Conservation (phyloP, 35 echinoderm and acorn worm genomes). For the Lytechinus variegatus region DNA sequence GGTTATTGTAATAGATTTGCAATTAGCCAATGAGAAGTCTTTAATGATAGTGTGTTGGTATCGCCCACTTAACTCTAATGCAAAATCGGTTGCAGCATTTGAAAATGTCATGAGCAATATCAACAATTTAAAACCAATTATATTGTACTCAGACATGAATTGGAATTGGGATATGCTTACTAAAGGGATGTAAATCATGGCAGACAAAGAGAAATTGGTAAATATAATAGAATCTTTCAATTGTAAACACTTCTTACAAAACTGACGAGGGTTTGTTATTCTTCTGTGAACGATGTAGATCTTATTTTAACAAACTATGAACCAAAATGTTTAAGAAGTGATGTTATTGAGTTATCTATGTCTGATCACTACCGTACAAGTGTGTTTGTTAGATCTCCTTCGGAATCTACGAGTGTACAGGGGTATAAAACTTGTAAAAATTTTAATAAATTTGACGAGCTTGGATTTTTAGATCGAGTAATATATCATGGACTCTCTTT, state of each 20-base stretch:
- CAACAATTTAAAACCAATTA: background rate
- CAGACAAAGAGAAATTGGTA: background rate
- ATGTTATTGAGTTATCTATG: background rate
- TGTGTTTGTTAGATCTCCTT: background rate
- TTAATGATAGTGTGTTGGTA: background rate
- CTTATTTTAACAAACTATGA: background rate
- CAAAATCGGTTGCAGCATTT: background rate
- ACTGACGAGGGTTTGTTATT: too few species aligned
- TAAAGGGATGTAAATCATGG: background rate
- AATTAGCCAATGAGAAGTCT: background rate
- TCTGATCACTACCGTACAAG: background rate
- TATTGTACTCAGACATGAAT: background rate
- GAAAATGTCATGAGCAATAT: background rate
- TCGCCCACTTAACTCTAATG: background rate
- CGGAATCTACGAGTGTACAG: background rate
- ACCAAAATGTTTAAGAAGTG: background rate
- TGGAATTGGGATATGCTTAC: background rate
- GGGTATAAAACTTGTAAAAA: background rate
- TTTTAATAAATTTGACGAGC: background rate
- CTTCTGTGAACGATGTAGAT: background rate
- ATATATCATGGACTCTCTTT: background rate
- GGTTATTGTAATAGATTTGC: background rate
- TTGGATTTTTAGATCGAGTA: background rate
- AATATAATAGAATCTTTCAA: conserved; percentile 8
- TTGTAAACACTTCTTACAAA: background rate